Conservation (phyloP, 2,113 vertebrate genomes). For the Jacana jacana region DNA sequence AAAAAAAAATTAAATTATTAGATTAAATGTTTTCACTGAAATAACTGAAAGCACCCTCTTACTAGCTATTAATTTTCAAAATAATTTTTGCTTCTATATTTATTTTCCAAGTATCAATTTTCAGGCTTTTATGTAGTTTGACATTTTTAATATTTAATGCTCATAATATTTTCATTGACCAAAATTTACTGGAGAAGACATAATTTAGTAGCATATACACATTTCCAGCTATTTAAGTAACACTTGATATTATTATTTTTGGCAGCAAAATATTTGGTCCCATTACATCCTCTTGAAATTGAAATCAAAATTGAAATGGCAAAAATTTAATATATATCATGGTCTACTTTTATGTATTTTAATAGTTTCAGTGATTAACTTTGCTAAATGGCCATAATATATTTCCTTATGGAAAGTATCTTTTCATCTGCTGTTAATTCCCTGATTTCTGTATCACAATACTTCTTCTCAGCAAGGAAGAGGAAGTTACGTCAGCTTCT, state of each 20-base stretch:
- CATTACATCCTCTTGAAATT: background rate
- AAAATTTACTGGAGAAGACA: background rate
- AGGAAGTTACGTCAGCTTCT: background rate
- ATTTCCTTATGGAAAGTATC: background rate
- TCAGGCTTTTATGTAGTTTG: background rate
- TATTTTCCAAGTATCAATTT: background rate
- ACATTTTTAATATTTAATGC: background rate
- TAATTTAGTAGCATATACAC: background rate
- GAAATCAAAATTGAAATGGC: background rate
- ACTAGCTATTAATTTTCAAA: background rate
- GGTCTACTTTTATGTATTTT: background rate
- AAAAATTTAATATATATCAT: background rate
- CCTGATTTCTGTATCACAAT: background rate
- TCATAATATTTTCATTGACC: background rate
- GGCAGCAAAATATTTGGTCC: background rate
- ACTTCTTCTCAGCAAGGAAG: background rate
- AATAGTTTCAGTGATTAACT: background rate
- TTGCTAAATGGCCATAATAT: background rate
- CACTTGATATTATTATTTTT: background rate
- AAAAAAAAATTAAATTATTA: background rate
- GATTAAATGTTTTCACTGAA: background rate
- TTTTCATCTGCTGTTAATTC: background rate
- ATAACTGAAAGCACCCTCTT: background rate
- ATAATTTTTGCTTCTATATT: background rate
- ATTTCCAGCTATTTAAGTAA: background rate